Conservation (phyloP, 2,113 vertebrate genomes). For the Glaucomys volans region DNA sequence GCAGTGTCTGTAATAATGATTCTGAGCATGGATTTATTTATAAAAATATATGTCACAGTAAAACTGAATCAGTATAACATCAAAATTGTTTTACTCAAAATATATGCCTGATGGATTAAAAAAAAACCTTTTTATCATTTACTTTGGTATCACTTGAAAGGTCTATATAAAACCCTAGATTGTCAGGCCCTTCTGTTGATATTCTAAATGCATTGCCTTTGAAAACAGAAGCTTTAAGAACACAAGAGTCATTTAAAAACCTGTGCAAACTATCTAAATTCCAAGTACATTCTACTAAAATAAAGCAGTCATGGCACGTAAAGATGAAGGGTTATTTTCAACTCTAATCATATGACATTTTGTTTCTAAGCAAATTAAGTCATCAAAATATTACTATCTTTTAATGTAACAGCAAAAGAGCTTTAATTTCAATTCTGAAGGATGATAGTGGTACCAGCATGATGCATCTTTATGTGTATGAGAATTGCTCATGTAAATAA, state of each 20-base stretch:
- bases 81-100: not conserved
- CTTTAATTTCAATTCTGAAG: constrained; percentile 17
- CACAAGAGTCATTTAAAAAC: not conserved
- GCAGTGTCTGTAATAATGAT: not conserved
- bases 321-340: constrained; percentile 30
- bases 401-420: not conserved
- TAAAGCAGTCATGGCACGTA: not conserved
- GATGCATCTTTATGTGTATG: not conserved
- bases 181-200: not conserved
- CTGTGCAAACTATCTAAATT: not conserved
- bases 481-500: not conserved
- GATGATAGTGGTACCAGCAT: not conserved
- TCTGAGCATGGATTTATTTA: constrained; percentile 12
- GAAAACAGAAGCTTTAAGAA: not conserved
- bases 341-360: not conserved
- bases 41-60: not conserved
- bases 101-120: not conserved
- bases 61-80: not conserved
- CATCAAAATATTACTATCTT: not conserved
- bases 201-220: not conserved
- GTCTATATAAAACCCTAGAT: not conserved
- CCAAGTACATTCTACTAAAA: not conserved
- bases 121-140: not conserved
- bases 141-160: not conserved
- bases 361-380: not conserved